Evolutionary conservation across 2,113 vertebrate genomes (phyloP), one percentile per base, ranked within the genome.

Genomic region (Xerus inauris): DNA sequence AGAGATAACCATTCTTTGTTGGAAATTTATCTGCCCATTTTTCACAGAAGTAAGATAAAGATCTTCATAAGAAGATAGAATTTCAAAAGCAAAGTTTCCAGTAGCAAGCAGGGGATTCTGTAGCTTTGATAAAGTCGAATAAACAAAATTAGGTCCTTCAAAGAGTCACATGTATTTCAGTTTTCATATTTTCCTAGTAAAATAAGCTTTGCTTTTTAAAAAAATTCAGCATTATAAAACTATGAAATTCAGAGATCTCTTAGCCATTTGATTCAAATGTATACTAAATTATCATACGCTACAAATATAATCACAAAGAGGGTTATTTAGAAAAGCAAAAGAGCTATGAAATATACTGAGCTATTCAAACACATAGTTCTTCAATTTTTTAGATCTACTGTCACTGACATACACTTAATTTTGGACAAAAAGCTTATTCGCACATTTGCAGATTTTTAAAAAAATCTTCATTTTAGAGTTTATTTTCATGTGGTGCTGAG

Each of bases 131-230:
- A 19, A 76, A 64, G 20, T 49, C 4, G 30, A 89, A 17, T 40
- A 93, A 96, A 83, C 20, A 83, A 87, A 96, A 83, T 2, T 86
- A 42, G 10, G 17, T 73, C 17, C 49, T 75, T 77, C 38, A n/a
- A 73, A 81, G 89, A 49, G 40, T 0, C 2, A n/a, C 20, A 86
- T 24, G 24, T 57, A 83, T 72, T 83, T n/a, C n/a, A 32, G 35
- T 88, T 94, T 87, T 69, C 72, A 35, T 51, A 91, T n/a, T 89
- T 93, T 82, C 35, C 49, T 83, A 73, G 64, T 49, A 83, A 91
- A 86, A 72, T 80, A 42, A 73, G 32, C 26, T 12, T 86, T 83
- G n/a, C 38, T 6, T 42, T 82, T 89, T 20, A n/a, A 47, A 17
- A 64, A 54, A 49, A 71, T 71, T 30, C 1, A 35, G 24, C 38